These are phyloP conservation scores for Lasioglossum marginatum DNA, from an alignment of 2,888 invertebrate species.

Conservation along the genomic window DNA sequence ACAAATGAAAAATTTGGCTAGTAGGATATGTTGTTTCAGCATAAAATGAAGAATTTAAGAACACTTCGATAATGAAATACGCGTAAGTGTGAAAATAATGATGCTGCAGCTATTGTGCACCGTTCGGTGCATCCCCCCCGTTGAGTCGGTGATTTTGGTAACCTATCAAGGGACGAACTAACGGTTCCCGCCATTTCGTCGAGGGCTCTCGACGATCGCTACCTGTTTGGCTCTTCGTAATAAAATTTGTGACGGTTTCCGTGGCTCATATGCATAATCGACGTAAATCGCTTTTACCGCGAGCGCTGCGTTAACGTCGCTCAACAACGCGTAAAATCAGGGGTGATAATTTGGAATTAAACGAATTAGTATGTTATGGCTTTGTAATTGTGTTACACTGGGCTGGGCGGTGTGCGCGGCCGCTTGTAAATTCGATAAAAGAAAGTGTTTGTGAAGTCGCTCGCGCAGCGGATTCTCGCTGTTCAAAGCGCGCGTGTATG, in stretches of 20 bases:
- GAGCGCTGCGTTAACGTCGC: conserved; percentile 55
- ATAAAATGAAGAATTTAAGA: background rate
- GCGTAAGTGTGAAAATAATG: background rate
- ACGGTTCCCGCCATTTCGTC: conserved; percentile 22
- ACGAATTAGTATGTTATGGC: conserved; percentile 67
- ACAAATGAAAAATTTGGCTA: no score
- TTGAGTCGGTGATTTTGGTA: background rate
- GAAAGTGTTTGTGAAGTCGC: conserved; percentile 61
- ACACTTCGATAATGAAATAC: background rate
- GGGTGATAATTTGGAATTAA: conserved; percentile 71
- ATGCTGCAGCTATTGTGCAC: background rate
- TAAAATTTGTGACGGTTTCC: conserved; percentile 63
- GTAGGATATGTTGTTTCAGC: background rate
- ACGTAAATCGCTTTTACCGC: conserved; percentile 62
- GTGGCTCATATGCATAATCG: conserved; percentile 62
- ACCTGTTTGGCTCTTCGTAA: conserved; percentile 49
- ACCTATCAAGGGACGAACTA: conserved; percentile 11
- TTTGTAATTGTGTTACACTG: conserved; percentile 64
- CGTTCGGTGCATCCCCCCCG: background rate
- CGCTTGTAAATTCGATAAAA: conserved; percentile 53
- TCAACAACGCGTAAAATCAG: conserved; percentile 69
- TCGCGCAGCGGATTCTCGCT: conserved; percentile 29
- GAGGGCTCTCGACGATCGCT: conserved; percentile 25
- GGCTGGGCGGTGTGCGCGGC: conserved; percentile 12
- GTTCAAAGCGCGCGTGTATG: conserved; percentile 27